These are phyloP conservation scores for Hirtodrosophila trivittata DNA, from an alignment of 2,888 invertebrate species.

Conservation along the genomic window DNA sequence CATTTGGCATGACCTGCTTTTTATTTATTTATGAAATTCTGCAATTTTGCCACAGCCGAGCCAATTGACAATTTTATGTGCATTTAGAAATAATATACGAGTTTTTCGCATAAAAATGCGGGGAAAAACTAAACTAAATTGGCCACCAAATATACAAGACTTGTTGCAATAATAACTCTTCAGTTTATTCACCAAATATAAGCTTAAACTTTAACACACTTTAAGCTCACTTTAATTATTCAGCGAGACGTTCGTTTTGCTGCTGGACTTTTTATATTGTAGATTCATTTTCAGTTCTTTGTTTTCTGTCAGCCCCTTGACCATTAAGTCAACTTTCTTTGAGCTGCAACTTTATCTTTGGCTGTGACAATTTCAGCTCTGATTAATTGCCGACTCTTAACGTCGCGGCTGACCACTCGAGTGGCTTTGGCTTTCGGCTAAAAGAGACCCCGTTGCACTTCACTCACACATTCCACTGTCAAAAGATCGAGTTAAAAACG, in stretches of 20 bases:
- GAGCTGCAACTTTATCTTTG: slow-evolving; percentile 44
- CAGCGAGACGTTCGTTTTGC: not conserved
- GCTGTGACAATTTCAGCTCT: slow-evolving; percentile 44
- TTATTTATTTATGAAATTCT: slow-evolving; percentile 70
- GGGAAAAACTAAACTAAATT: too few relatives aligned
- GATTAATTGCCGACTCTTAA: slow-evolving; percentile 72
- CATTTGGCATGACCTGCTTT: slow-evolving; percentile 54
- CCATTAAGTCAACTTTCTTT: slow-evolving; percentile 43
- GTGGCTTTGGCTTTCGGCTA: slow-evolving; percentile 47
- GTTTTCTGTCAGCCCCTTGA: slow-evolving; percentile 10
- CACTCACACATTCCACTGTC: slow-evolving; percentile 20
- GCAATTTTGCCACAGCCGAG: slow-evolving; percentile 40
- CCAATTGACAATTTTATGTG: slow-evolving; percentile 55
- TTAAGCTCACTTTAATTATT: slow-evolving; percentile 26
- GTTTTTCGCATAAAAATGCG: too few relatives aligned
- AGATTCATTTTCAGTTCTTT: slow-evolving; percentile 3
- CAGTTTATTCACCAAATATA: too few relatives aligned
- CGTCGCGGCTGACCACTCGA: slow-evolving; percentile 61
- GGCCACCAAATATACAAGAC: too few relatives aligned
- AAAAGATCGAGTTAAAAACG: slow-evolving; percentile 55
- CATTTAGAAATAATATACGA: slow-evolving; percentile 48
- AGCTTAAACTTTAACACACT: slow-evolving; percentile 16
- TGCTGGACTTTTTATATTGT: slow-evolving; percentile 27
- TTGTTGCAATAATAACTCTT: too few relatives aligned
- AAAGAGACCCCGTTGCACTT: slow-evolving; percentile 42